phyloP scores from a whole-genome alignment of 2,113 vertebrate genomes.

The Clupea harengus region DNA sequence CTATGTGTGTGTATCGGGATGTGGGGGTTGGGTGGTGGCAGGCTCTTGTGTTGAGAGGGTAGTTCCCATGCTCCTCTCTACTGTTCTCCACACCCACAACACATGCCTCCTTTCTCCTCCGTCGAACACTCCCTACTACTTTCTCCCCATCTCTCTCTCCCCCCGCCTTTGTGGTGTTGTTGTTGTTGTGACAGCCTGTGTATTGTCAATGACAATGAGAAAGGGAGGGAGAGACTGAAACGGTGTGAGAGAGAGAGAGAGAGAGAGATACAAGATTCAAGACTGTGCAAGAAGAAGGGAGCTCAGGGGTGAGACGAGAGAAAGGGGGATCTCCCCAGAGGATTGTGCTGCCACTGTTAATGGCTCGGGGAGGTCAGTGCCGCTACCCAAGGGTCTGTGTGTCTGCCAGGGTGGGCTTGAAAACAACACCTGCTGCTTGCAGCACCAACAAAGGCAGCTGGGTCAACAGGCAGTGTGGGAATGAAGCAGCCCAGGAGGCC shows the following conservation, averaged over 20 bases:
- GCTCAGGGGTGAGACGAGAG: conserved; percentile 54
- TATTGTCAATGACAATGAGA: conserved; percentile 62
- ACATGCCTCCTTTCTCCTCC: conserved; percentile 15
- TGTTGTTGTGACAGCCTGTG: conserved; percentile 72
- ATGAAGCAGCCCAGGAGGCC: conserved; percentile 91
- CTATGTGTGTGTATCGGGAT: conserved; percentile 29
- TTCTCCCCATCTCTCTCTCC: conserved; percentile 50
- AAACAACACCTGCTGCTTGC: conserved; percentile 96
- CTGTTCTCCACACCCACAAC: conserved; percentile 62
- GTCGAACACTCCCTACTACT: conserved; percentile 50
- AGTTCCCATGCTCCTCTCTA: conserved; percentile 75
- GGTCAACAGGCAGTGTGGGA: conserved; percentile 99
- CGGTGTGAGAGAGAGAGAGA: conserved; percentile 43
- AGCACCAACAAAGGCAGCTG: conserved; percentile 95
- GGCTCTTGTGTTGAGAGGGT: conserved; percentile 31
- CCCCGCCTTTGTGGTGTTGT: conserved; percentile 60
- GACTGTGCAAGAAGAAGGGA: conserved; percentile 48
- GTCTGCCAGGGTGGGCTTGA: conserved; percentile 98
- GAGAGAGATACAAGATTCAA: conserved; percentile 25
- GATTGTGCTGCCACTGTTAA: conserved; percentile 81
- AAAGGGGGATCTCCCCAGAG: conserved; percentile 71
- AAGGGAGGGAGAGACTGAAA: conserved; percentile 49
- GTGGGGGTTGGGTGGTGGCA: conserved; percentile 26
- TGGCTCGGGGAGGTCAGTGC: conserved; percentile 90
- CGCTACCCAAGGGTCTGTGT: conserved; percentile 97